Evolutionary conservation across 2,888 invertebrate genomes (phyloP).

Genomic region (Microplitis deprimator): DNA sequence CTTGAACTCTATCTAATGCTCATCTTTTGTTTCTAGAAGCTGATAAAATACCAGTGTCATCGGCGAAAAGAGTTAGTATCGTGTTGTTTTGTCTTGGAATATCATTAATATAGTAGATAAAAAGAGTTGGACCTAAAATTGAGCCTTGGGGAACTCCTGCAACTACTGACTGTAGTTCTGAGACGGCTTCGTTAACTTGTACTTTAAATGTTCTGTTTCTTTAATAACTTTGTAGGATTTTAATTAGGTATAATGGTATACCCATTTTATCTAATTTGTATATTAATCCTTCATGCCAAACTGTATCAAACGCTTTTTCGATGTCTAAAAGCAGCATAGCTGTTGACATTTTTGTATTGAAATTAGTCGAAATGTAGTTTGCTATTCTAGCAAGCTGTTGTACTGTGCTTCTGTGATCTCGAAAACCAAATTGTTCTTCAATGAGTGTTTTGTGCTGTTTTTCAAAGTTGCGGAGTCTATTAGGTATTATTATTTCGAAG

Average conservation of each 20-base stretch:
- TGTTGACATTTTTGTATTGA: neutral
- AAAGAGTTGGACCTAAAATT: slow-evolving; percentile 44
- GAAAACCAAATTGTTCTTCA: neutral
- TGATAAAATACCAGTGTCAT: slow-evolving; percentile 48
- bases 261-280: neutral
- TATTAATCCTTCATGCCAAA: slow-evolving; percentile 4
- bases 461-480: slow-evolving; percentile 21
- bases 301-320: too few relatives aligned
- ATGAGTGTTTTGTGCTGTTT: neutral
- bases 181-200: slow-evolving; percentile 25
- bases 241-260: slow-evolving; percentile 43
- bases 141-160: slow-evolving; percentile 57
- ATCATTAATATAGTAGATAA: slow-evolving; percentile 35
- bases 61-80: slow-evolving; percentile 44
- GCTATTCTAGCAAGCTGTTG: neutral
- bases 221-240: slow-evolving; percentile 9
- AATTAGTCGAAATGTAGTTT: neutral
- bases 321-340: neutral
- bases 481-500: slow-evolving; percentile 49
- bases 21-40: slow-evolving; percentile 33
- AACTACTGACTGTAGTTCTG: slow-evolving; percentile 25
- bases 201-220: neutral
- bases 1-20: slow-evolving; percentile 7
- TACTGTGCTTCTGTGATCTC: neutral
- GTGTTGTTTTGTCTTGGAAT: slow-evolving; percentile 21